Evolutionary conservation across 1,140 invertebrate genomes (phyloP).

Genomic region (Diorhabda carinulata): DNA sequence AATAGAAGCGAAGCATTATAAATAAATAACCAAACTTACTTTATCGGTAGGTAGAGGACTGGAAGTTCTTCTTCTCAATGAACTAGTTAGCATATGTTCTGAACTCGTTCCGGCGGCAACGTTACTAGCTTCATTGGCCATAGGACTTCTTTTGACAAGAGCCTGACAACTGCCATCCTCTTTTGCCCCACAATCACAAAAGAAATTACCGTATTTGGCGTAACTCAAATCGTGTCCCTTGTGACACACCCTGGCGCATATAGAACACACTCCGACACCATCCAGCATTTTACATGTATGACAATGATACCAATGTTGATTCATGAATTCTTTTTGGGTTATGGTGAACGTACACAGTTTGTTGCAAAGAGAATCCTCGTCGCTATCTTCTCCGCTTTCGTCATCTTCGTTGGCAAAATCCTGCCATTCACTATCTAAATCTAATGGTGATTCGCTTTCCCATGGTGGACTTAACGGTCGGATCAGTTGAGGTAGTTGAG

Average conservation of each 20-base stretch:
- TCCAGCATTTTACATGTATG: slow-evolving; percentile 98
- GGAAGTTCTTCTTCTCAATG: slow-evolving; percentile 66
- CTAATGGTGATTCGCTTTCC: slow-evolving; percentile 72
- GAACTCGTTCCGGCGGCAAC: slow-evolving; percentile 15
- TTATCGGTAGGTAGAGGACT: slow-evolving; percentile 60
- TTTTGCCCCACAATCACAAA: slow-evolving; percentile 97
- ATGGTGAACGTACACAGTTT: slow-evolving; percentile 96
- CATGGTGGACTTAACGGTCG: slow-evolving; percentile 69
- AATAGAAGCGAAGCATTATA: too few relatives aligned
- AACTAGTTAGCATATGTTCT: slow-evolving; percentile 54
- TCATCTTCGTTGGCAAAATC: slow-evolving; percentile 87
- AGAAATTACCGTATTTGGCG: slow-evolving; percentile 97
- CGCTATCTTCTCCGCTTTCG: slow-evolving; percentile 91
- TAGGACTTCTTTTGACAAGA: slow-evolving; percentile 66
- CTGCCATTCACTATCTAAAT: slow-evolving; percentile 75
- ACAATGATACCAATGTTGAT: slow-evolving; percentile 97
- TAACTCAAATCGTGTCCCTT: slow-evolving; percentile 95
- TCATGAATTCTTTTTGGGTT: slow-evolving; percentile 97
- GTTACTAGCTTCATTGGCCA: slow-evolving; percentile 28
- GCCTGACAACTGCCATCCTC: slow-evolving; percentile 77
- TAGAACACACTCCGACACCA: slow-evolving; percentile 93
- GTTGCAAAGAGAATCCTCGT: slow-evolving; percentile 90
- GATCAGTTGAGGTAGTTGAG: slow-evolving; percentile 26
- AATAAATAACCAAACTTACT: background rate
- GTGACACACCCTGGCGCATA: slow-evolving; percentile 96